Conservation (phyloP, 2,888 invertebrate species). For the Arge pagana region DNA sequence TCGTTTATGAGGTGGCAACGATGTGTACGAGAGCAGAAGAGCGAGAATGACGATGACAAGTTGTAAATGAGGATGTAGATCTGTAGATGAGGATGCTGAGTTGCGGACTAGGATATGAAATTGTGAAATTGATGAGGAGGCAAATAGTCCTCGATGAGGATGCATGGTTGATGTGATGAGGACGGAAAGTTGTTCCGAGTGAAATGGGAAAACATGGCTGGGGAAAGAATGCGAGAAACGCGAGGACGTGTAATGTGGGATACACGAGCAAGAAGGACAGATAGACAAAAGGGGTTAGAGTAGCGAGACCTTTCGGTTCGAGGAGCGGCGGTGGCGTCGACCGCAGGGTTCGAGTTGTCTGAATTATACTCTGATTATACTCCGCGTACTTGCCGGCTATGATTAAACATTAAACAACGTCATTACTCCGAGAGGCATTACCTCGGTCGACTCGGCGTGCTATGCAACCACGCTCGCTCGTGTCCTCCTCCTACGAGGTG, state of each 20-base stretch:
- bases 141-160: too few species aligned
- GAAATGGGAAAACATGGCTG: too few species aligned
- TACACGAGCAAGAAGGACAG: slow-evolving; percentile 30
- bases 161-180: too few species aligned
- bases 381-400: slow-evolving; percentile 48
- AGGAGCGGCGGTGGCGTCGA: slow-evolving; percentile 30
- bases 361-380: slow-evolving; percentile 58
- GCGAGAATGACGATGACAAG: slow-evolving; percentile 37
- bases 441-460: slow-evolving; percentile 2
- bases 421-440: slow-evolving; percentile 41
- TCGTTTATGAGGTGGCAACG: too few species aligned
- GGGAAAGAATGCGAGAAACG: slow-evolving; percentile 23
- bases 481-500: slow-evolving; percentile 47
- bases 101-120: too few species aligned
- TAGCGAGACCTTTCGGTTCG: too few species aligned
- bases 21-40: too few species aligned
- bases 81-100: too few species aligned
- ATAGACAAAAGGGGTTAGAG: too few species aligned
- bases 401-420: slow-evolving; percentile 58
- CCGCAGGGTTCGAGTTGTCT: slow-evolving; percentile 47
- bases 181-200: too few species aligned
- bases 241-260: slow-evolving; percentile 49
- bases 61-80: too few species aligned
- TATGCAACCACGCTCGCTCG: slow-evolving; percentile 45
- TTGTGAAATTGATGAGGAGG: too few species aligned